Evolutionary conservation across 2,113 vertebrate genomes (phyloP).

Genomic region (Cryptotis parvus): DNA sequence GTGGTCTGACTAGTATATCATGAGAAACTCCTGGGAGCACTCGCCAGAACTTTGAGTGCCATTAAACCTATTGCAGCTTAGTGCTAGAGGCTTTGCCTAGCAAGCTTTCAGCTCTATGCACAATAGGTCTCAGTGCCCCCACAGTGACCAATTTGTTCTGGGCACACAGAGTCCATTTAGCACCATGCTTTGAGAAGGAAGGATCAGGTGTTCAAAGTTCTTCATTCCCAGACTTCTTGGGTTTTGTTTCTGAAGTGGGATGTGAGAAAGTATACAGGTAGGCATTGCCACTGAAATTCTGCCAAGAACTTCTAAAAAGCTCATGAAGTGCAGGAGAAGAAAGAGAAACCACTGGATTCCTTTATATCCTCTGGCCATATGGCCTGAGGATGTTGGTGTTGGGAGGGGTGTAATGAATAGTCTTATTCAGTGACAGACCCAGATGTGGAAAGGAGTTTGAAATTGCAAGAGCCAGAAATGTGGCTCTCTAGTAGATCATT

Average conservation of each 20-base stretch:
- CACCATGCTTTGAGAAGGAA: neutral
- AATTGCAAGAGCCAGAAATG: neutral
- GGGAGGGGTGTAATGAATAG: neutral
- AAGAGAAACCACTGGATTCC: neutral
- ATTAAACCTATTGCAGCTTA: neutral
- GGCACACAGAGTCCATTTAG: neutral
- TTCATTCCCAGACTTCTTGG: neutral
- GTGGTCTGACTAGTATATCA: neutral
- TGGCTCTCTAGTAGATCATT: no score
- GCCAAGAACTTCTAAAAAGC: neutral
- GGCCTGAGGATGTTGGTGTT: neutral
- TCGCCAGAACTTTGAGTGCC: neutral
- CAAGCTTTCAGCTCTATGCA: conserved; percentile 10
- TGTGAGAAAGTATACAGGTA: neutral
- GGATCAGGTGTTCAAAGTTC: neutral
- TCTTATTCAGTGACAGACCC: neutral
- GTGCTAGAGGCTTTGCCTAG: neutral
- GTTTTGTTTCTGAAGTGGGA: neutral
- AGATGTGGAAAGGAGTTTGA: neutral
- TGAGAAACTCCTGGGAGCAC: no score
- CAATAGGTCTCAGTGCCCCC: no score
- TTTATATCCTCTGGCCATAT: accelerated
- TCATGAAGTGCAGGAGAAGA: neutral
- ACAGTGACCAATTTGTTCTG: neutral
- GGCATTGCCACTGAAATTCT: neutral